These are phyloP conservation scores for Hololepta plana DNA, from an alignment of 2,888 invertebrate species.

Conservation along the genomic window DNA sequence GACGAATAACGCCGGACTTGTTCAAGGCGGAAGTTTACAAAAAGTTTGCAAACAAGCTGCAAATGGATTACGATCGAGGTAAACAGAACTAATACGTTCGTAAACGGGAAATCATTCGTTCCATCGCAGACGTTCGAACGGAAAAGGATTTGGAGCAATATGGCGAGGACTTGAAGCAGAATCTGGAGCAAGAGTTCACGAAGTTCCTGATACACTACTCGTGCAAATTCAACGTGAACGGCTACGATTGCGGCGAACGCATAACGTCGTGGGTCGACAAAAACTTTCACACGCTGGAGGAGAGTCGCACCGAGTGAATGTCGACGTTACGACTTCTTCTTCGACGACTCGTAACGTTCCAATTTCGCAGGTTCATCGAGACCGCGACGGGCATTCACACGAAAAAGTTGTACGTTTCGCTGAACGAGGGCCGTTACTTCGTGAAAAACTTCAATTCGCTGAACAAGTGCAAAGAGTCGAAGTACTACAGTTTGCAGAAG, in stretches of 20 bases:
- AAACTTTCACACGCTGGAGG: slow-evolving; percentile 44
- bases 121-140: slow-evolving; percentile 6
- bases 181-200: slow-evolving; percentile 10
- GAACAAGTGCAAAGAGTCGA: slow-evolving; percentile 27
- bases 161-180: slow-evolving; percentile 6
- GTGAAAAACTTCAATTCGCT: slow-evolving; percentile 31
- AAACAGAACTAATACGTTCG: no score
- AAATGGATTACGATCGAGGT: no score
- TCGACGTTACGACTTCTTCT: background rate
- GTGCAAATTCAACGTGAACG: slow-evolving; percentile 37
- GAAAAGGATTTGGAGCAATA: slow-evolving; percentile 8
- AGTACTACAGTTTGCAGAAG: slow-evolving; percentile 32
- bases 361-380: background rate
- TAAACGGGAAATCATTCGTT: no score
- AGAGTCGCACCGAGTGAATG: slow-evolving; percentile 33
- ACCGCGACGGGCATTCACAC: no score
- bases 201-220: slow-evolving; percentile 42
- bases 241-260: slow-evolving; percentile 35
- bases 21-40: no score
- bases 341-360: background rate
- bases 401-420: slow-evolving; percentile 33
- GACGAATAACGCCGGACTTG: no score
- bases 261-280: slow-evolving; percentile 39
- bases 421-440: slow-evolving; percentile 37
- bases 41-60: no score